Percentiles rank a stretch among this genome's conserved stretches.
Evolutionary conservation across 2,888 invertebrate genomes (phyloP).

Genomic region (Brachylomia viminalis): DNA sequence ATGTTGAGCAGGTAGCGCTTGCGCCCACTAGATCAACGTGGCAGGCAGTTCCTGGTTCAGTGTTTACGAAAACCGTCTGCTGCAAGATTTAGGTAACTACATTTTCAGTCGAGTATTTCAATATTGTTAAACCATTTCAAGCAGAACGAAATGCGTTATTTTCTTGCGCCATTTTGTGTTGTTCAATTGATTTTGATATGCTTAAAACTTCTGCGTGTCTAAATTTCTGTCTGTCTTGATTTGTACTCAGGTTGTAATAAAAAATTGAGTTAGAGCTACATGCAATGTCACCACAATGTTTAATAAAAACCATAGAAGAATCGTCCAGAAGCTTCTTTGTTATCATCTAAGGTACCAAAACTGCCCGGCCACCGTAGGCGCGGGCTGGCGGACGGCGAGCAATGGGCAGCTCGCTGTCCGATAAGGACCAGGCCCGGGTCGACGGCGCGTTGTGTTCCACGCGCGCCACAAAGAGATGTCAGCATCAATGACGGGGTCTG

Average conservation of each 20-base stretch:
- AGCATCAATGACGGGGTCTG: no score
- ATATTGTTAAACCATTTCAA: slow-evolving; percentile 22
- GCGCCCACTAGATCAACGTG: background rate
- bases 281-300: background rate
- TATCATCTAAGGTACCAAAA: background rate
- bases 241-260: slow-evolving; percentile 4
- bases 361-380: no score
- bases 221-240: no score
- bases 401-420: no score
- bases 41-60: background rate
- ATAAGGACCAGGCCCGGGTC: no score
- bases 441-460: no score
- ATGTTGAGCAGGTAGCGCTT: background rate
- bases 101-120: slow-evolving; percentile 30
- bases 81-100: slow-evolving; percentile 6
- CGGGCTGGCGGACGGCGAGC: no score
- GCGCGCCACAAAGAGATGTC: no score
- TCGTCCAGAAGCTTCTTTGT: background rate
- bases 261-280: background rate
- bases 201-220: background rate
- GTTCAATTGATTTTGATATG: slow-evolving; percentile 41
- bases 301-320: background rate
- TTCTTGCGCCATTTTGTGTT: slow-evolving; percentile 21
- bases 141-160: slow-evolving; percentile 26
- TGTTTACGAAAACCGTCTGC: background rate